phyloP scores from a whole-genome alignment of 2,888 invertebrate species.

The Pseudococcus jackbeardsleyi region DNA sequence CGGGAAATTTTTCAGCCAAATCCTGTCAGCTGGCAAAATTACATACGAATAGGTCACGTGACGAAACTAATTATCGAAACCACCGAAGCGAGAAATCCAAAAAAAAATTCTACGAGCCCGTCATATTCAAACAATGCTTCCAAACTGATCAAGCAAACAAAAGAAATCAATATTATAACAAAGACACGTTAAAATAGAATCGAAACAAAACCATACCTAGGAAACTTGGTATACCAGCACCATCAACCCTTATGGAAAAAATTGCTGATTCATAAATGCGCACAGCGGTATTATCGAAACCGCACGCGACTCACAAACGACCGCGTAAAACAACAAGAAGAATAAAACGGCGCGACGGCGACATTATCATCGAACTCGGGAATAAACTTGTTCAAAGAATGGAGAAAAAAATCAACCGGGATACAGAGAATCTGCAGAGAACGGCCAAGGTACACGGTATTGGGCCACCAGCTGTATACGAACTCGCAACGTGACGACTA shows the following conservation, averaged over 20 bases:
- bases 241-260: slow-evolving; percentile 9
- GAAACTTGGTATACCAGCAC: not conserved
- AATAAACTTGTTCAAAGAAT: slow-evolving; percentile 3
- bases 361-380: slow-evolving; percentile 18
- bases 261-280: not conserved
- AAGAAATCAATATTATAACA: not conserved
- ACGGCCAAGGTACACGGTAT: slow-evolving; percentile 42
- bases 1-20: not conserved
- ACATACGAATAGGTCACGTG: not conserved
- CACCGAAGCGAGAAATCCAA: not conserved
- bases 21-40: not conserved
- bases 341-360: slow-evolving; percentile 26
- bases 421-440: slow-evolving; percentile 48
- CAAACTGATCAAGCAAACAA: not conserved
- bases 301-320: not conserved
- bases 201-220: not conserved
- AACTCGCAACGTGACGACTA: slow-evolving; percentile 41
- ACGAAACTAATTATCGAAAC: not conserved
- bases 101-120: not conserved
- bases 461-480: slow-evolving; percentile 35
- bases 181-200: not conserved
- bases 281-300: not conserved
- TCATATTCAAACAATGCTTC: not conserved
- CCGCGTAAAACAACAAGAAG: not conserved
- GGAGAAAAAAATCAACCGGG: slow-evolving; percentile 6